Evolutionary conservation across 2,113 vertebrate genomes (phyloP), one percentile per base, ranked within the genome.

Genomic region (Serinus canaria): DNA sequence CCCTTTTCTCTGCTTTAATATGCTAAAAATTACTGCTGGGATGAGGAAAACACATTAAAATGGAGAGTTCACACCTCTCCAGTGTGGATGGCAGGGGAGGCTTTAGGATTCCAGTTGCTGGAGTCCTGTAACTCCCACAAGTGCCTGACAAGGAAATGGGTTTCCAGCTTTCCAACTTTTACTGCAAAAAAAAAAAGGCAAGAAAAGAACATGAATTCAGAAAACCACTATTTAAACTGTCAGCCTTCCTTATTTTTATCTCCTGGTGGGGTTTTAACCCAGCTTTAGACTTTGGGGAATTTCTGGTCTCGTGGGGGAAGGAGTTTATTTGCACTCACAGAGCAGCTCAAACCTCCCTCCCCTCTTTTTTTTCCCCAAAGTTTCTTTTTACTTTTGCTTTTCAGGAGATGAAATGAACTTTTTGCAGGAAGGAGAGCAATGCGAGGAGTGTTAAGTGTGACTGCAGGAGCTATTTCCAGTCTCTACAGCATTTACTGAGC

Each of bases 391-490:
- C 53, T 92, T 93, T 70, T 63, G 60, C 76, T 78, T 84, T 89
- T 72, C 77, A 90, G 62, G 55, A 91, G 82, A 84, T 9, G 27
- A 68, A 93, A 77, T 22, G 33, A 37, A 59, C 83, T 86, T 53
- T 39, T 69, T 58, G 79, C 70, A 79, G 52, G 77, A 72, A 53
- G 1, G 15, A 91, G 59, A 89, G 78, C 35, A 44, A 58, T 6
- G 55, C 21, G 49, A 73, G 79, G 47, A 93, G 83, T 5, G 33
- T 22, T 33, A 60, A 76, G 79, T 76, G 78, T 46, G 92, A 83
- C 39, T 83, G 79, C 67, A 80, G 76, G 33, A 94, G 94, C 92
- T 95, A 88, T 93, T 94, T 96, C 90, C 88, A 95, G 85, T 43
- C 75, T 19, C 17, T 13, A 35, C 27, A 91, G 77, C 89, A n/a